Percentiles rank a stretch among this genome's conserved stretches.
These are phyloP conservation scores for Threskiornis aethiopicus DNA, from an alignment of 2,797 vertebrate species.

Conservation along the genomic window DNA sequence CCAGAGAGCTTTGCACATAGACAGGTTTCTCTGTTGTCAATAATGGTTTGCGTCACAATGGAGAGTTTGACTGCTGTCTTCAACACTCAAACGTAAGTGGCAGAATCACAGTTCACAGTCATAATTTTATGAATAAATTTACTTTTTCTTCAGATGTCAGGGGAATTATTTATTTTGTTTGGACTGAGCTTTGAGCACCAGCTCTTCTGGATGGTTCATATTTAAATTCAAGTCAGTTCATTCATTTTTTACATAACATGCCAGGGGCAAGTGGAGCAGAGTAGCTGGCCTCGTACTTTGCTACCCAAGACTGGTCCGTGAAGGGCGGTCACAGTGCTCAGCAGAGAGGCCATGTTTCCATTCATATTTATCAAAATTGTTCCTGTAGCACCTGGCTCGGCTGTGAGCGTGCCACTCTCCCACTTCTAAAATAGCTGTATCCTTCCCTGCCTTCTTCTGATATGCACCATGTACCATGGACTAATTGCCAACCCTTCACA, in stretches of 20 bases:
- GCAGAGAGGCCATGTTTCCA: background rate
- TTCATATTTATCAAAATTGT: background rate
- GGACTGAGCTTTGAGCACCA: background rate
- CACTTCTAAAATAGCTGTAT: background rate
- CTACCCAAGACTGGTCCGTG: background rate
- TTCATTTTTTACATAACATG: background rate
- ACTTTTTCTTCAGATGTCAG: background rate
- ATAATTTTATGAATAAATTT: conserved; percentile 15
- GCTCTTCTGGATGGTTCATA: background rate
- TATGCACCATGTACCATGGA: background rate
- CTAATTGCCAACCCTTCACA: background rate
- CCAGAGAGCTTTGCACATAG: background rate
- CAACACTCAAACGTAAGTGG: background rate
- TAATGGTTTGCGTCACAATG: background rate
- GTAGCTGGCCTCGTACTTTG: background rate
- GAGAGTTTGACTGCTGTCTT: conserved; percentile 17
- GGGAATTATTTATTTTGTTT: background rate
- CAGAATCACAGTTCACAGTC: background rate
- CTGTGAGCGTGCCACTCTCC: fast-evolving
- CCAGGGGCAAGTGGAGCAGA: background rate
- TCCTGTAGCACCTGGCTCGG: background rate
- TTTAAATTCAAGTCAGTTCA: conserved; percentile 6
- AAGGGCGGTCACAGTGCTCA: background rate
- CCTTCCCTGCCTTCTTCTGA: background rate
- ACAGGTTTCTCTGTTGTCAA: background rate